phyloP scores from a whole-genome alignment of 2,888 invertebrate species.

The Sacculina carcini region DNA sequence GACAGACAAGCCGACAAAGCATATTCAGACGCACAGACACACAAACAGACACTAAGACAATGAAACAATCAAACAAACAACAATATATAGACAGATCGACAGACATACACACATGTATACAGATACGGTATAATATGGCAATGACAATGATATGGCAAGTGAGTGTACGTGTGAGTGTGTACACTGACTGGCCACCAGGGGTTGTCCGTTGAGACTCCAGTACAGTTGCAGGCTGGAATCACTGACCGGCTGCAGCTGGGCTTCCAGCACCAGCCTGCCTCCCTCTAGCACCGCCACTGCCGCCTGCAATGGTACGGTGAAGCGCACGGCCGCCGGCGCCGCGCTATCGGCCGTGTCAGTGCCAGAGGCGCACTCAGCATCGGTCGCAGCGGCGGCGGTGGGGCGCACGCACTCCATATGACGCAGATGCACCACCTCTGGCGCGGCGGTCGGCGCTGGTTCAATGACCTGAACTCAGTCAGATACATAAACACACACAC shows the following conservation, averaged over 20 bases:
- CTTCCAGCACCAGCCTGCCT: slow-evolving; percentile 85
- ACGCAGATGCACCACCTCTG: slow-evolving; percentile 74
- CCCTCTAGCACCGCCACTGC: slow-evolving; percentile 55
- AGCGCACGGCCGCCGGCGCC: slow-evolving; percentile 73
- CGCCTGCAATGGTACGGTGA: slow-evolving; percentile 52
- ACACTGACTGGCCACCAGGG: slow-evolving; percentile 53
- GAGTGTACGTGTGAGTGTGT: too few relatives aligned
- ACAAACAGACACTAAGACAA: background rate
- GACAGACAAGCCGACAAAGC: too few relatives aligned
- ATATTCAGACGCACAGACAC: background rate
- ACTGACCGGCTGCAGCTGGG: slow-evolving; percentile 83
- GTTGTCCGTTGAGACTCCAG: slow-evolving; percentile 78
- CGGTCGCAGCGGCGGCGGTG: slow-evolving; percentile 48
- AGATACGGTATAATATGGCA: too few relatives aligned
- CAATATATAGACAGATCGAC: too few relatives aligned
- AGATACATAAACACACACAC: too few relatives aligned
- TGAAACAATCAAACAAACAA: slow-evolving; percentile 1
- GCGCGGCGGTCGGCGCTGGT: slow-evolving; percentile 76
- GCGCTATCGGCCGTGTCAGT: too few relatives aligned
- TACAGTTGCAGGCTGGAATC: slow-evolving; percentile 89
- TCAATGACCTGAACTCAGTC: slow-evolving; percentile 51
- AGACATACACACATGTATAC: too few relatives aligned
- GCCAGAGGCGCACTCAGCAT: too few relatives aligned
- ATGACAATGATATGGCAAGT: too few relatives aligned
- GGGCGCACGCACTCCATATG: slow-evolving; percentile 74